phyloP scores from a whole-genome alignment of 1,140 invertebrate species.

The Pseudoatta argentina region DNA sequence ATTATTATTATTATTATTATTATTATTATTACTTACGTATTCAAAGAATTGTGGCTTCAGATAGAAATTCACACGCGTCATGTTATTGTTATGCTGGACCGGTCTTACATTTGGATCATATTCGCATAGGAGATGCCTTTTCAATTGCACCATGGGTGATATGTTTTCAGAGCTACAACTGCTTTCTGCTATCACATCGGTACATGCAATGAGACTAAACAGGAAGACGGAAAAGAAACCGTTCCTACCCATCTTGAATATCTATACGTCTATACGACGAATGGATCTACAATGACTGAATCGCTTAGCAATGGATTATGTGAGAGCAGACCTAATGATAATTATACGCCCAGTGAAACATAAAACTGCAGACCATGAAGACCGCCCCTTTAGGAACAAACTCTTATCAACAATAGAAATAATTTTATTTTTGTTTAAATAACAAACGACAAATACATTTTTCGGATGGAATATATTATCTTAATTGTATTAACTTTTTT shows the following conservation, averaged over 20 bases:
- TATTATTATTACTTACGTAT: slow-evolving; percentile 27
- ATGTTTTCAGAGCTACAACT: slow-evolving; percentile 58
- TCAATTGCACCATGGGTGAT: slow-evolving; percentile 78
- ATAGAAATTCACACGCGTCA: slow-evolving; percentile 3
- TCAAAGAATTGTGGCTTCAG: slow-evolving; percentile 7
- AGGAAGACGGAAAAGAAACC: background rate
- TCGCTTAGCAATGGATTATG: slow-evolving; percentile 5
- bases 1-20: too few relatives aligned
- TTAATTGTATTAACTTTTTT: background rate
- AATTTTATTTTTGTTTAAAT: background rate
- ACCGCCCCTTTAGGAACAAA: slow-evolving; percentile 30
- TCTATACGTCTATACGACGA: background rate
- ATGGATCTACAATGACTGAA: background rate
- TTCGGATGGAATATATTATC: background rate
- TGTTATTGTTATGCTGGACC: slow-evolving; percentile 75
- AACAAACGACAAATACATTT: background rate
- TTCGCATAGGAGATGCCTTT: slow-evolving; percentile 85
- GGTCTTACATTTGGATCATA: slow-evolving; percentile 86
- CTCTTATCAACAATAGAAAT: background rate
- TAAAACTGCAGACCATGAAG: slow-evolving; percentile 47
- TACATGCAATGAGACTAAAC: slow-evolving; percentile 6
- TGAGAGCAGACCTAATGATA: slow-evolving; percentile 8
- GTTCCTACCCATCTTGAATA: slow-evolving; percentile 8
- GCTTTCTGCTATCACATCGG: background rate
- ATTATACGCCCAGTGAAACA: slow-evolving; percentile 51